A percentile compares a stretch with the other conserved stretches of the same genome.
Evolutionary conservation across 2,888 invertebrate species (phyloP).

Genomic region (Nemoura dubitans): DNA sequence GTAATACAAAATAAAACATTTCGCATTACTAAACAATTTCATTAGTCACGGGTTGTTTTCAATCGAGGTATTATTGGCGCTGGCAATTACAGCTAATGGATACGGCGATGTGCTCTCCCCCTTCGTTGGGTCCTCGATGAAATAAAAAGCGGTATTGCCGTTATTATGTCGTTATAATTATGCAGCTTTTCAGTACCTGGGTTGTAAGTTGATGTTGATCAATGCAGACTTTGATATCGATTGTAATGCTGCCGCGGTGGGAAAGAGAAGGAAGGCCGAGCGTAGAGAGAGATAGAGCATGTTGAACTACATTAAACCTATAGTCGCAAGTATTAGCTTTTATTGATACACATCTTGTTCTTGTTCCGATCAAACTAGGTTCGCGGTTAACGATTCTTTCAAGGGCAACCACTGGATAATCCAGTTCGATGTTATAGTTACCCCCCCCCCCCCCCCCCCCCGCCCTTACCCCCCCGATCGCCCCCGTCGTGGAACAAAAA

Average conservation of each 20-base stretch:
- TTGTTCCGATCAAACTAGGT: conserved; percentile 14
- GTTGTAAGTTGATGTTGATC: background rate
- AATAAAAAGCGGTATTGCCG: background rate
- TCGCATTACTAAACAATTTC: background rate
- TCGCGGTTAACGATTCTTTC: conserved; percentile 15
- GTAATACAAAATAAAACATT: background rate
- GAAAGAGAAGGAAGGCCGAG: conserved; percentile 9
- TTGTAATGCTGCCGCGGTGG: background rate
- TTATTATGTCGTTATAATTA: background rate
- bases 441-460: background rate
- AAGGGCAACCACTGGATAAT: conserved; percentile 22
- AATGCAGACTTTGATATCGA: background rate
- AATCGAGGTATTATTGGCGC: background rate
- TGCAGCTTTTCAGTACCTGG: background rate
- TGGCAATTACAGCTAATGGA: background rate
- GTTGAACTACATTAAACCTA: background rate
- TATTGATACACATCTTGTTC: conserved; percentile 1
- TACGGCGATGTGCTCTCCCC: background rate
- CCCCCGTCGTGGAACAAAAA: background rate
- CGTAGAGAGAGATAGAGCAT: background rate
- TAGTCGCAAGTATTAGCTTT: background rate
- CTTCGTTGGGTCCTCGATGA: background rate
- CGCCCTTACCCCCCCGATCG: background rate
- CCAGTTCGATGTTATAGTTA: background rate
- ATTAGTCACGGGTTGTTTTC: background rate